Evolutionary conservation across 2,113 vertebrate genomes (phyloP), one percentile per base, ranked within the genome.

Genomic region (Pelecanoides urinatrix): DNA sequence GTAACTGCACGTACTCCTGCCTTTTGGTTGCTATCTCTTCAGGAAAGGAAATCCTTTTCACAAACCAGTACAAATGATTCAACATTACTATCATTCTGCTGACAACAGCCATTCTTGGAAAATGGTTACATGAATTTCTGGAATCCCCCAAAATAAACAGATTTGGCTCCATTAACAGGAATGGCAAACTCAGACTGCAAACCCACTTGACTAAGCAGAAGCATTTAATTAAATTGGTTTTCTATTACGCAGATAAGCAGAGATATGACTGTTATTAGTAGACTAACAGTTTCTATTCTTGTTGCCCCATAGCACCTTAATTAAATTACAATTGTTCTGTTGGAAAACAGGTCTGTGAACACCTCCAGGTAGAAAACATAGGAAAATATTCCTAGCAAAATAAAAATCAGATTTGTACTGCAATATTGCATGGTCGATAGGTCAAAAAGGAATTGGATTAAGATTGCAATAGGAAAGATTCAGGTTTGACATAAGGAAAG

Each of bases 161-260:
- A 85, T 88, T 87, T 92, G 55, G 42, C 55, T 91, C 36, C 89
- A 76, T 67, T 81, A 90, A 66, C 45, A 96, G 52, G 58, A 94
- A 84, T 55, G 65, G 86, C 45, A 95, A 91, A 73, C 42, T 90
- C 68, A 82, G 62, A 38, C 62, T 82, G 73, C 66, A 94, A 96
- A 82, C 25, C 72, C 49, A 72, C 45, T 91, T 85, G 66, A 91
- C 50, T 90, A 78, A 94, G 71, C 84, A 85, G 86, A 92, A 81
- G 36, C 36, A 85, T 92, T 96, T 92, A 94, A 92, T 92, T 89
- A 88, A 89, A 95, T 92, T 91, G 66, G 40, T 94, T 78, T 95
- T 78, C 53, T 91, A 27, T 87, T 97, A 81, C 0, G 0, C 53
- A 38, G 84, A 94, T 89, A 94, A 91, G 74, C n/a, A 87, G 66